phyloP scores from a whole-genome alignment of 2,113 vertebrate species.

The Felis chaus region DNA sequence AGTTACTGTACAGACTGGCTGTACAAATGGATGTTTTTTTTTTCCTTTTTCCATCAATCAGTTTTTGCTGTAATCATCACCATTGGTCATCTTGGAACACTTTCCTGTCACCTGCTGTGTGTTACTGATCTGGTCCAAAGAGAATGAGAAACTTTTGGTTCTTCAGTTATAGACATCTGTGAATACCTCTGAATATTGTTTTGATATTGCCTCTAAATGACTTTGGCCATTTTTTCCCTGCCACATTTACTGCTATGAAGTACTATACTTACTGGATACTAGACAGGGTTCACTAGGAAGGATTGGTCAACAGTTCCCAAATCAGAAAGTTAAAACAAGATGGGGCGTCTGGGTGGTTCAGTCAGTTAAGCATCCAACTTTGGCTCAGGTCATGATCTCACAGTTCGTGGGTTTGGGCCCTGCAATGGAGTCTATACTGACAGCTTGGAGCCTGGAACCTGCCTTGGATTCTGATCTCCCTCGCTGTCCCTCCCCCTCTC shows the following conservation, averaged over 20 bases:
- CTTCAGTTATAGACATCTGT: background rate
- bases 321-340: slow-evolving; percentile 26
- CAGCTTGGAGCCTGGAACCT: no score
- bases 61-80: background rate
- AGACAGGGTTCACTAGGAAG: background rate
- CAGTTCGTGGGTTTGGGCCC: no score
- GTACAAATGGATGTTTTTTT: background rate
- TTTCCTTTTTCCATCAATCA: background rate
- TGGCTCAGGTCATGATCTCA: no score
- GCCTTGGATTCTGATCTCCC: no score
- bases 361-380: no score
- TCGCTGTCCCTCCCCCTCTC: no score
- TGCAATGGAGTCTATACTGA: no score
- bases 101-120: background rate
- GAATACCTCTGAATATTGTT: background rate
- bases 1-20: background rate
- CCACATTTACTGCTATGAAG: background rate
- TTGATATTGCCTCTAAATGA: background rate
- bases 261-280: background rate
- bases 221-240: background rate
- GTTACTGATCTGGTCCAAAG: background rate
- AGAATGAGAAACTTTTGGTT: background rate
- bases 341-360: no score
- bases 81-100: background rate
- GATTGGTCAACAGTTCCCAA: background rate